A percentile compares a stretch with the other conserved stretches of the same genome.
These are phyloP conservation scores for Incurvaria masculella DNA, from an alignment of 2,888 invertebrate species.

Conservation along the genomic window DNA sequence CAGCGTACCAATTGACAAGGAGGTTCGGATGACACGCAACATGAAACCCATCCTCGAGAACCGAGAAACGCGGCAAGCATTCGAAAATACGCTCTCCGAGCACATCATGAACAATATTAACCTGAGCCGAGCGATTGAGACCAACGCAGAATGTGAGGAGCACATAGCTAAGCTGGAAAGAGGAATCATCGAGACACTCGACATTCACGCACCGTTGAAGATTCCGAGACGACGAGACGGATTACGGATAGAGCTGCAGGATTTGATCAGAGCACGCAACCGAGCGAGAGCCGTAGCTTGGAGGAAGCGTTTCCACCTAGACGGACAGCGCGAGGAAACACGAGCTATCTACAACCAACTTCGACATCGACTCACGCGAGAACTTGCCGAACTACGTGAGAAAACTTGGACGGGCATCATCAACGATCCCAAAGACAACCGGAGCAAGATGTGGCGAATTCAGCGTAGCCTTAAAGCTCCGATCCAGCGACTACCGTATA, in stretches of 20 bases:
- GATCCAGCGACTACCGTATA: not conserved
- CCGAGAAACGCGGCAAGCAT: not conserved
- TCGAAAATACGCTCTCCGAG: too few relatives aligned
- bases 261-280: too few relatives aligned
- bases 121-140: too few relatives aligned
- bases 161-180: not conserved
- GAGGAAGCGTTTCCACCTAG: too few relatives aligned
- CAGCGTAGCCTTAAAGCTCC: slow-evolving; percentile 1
- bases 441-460: slow-evolving; percentile 7
- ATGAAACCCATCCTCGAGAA: not conserved
- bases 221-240: too few relatives aligned
- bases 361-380: too few relatives aligned
- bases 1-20: not conserved
- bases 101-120: not conserved
- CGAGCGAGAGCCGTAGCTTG: too few relatives aligned
- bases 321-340: too few relatives aligned
- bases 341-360: not conserved
- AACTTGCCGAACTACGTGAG: not conserved
- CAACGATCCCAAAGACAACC: slow-evolving; percentile 4
- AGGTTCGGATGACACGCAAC: not conserved
- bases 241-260: too few relatives aligned
- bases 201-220: slow-evolving; percentile 1
- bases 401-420: slow-evolving; percentile 3
- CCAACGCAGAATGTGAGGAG: slow-evolving; percentile 1
- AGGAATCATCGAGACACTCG: not conserved